A percentile compares a stretch with the other conserved stretches of the same genome.
Evolutionary conservation across 2,797 vertebrate species (phyloP).

Genomic region (Antennarius maculatus): DNA sequence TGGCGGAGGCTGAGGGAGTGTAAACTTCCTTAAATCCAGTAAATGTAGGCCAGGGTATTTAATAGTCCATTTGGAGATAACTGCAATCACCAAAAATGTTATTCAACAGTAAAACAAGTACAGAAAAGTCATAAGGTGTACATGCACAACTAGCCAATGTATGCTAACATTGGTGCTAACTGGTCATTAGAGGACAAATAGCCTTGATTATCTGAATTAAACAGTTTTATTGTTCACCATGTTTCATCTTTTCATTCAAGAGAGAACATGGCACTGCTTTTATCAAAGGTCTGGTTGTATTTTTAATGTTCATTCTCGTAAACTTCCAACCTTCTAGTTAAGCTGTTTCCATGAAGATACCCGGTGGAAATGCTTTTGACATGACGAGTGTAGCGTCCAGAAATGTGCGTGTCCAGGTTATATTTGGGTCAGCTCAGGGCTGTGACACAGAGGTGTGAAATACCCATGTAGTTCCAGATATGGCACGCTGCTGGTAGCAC

Average conservation of each 20-base stretch:
- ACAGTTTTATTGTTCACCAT: background rate
- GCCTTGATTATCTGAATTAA: background rate
- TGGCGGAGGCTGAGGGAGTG: background rate
- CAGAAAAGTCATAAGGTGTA: background rate
- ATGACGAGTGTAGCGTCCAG: conserved; percentile 37
- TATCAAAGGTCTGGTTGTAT: background rate
- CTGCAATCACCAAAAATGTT: conserved; percentile 15
- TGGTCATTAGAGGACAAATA: background rate
- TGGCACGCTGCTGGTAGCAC: conserved; percentile 63
- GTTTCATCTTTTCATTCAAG: background rate
- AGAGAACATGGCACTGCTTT: background rate
- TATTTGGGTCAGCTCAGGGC: conserved; percentile 65
- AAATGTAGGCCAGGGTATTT: background rate
- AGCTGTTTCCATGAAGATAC: conserved; percentile 29
- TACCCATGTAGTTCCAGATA: conserved; percentile 62
- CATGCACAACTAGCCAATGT: background rate
- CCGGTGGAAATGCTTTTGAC: conserved; percentile 44
- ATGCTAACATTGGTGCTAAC: background rate
- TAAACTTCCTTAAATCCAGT: conserved; percentile 14
- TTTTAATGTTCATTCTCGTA: background rate
- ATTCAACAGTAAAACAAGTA: conserved; percentile 4
- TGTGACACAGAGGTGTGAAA: conserved; percentile 65
- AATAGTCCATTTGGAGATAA: background rate
- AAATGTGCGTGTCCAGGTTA: conserved; percentile 59
- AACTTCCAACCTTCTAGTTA: background rate